These are phyloP conservation scores for Colius striatus DNA, from an alignment of 2,113 vertebrate genomes.

Conservation along the genomic window DNA sequence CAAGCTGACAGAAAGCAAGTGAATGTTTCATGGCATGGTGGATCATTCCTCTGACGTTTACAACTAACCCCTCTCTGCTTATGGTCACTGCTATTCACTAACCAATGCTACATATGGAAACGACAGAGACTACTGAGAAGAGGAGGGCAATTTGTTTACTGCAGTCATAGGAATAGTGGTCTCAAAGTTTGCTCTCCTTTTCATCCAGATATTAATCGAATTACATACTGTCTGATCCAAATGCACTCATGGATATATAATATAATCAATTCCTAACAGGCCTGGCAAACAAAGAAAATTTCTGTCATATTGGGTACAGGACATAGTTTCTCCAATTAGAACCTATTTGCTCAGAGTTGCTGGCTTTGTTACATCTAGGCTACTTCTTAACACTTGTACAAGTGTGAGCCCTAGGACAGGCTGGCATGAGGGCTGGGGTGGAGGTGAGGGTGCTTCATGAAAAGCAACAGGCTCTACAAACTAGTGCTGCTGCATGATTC, in stretches of 20 bases:
- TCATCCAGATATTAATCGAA: not conserved
- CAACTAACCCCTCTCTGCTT: not conserved
- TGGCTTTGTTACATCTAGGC: not conserved
- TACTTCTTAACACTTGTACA: slow-evolving; percentile 12
- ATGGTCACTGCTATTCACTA: slow-evolving; percentile 37
- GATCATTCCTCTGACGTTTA: not conserved
- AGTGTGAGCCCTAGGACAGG: not conserved
- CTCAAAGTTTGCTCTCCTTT: slow-evolving; percentile 40
- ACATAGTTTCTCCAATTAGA: slow-evolving; percentile 14
- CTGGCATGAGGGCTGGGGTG: not conserved
- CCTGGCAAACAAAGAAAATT: slow-evolving; percentile 15
- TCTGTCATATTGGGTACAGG: not conserved
- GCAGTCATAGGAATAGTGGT: slow-evolving; percentile 56
- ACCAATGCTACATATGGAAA: not conserved
- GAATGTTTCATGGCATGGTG: not conserved
- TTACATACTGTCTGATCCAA: not conserved
- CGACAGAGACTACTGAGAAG: slow-evolving; percentile 16
- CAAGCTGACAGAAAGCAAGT: not conserved
- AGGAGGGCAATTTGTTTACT: slow-evolving; percentile 33
- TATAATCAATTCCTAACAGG: not conserved
- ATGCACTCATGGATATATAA: not conserved
- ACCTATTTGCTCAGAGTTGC: slow-evolving; percentile 55
- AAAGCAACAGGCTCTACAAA: slow-evolving; percentile 32
- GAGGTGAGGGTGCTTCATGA: not conserved
- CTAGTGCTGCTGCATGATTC: slow-evolving; percentile 87